These are phyloP conservation scores for Neoniphon sammara DNA, from an alignment of 2,797 vertebrate species.

Conservation along the genomic window DNA sequence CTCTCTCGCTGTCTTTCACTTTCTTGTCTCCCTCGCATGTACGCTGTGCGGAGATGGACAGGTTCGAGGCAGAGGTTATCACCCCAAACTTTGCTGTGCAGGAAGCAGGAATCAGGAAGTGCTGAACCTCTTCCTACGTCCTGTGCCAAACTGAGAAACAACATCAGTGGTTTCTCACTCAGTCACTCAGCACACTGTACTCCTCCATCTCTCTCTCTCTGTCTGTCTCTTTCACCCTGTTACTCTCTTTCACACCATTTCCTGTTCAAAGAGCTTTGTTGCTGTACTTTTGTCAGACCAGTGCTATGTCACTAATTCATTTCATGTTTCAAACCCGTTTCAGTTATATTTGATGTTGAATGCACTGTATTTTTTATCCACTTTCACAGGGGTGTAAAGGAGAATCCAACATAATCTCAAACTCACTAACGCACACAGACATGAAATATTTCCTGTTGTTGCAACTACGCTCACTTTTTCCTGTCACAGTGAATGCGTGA, in stretches of 20 bases:
- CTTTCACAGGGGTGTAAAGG: slow-evolving; percentile 17
- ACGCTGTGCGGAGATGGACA: background rate
- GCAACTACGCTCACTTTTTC: slow-evolving; percentile 68
- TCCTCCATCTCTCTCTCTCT: slow-evolving; percentile 6
- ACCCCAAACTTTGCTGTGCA: slow-evolving; percentile 39
- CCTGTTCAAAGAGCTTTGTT: slow-evolving; percentile 56
- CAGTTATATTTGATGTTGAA: background rate
- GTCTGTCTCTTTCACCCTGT: slow-evolving; percentile 36
- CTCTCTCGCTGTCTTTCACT: background rate
- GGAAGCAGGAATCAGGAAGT: slow-evolving; percentile 73
- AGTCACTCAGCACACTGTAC: background rate
- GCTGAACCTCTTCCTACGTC: slow-evolving; percentile 47
- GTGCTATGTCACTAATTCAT: slow-evolving; percentile 53
- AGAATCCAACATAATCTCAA: background rate
- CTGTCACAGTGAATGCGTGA: slow-evolving; percentile 68
- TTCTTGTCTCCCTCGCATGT: background rate
- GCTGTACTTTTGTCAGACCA: slow-evolving; percentile 51
- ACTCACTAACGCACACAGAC: slow-evolving; percentile 22
- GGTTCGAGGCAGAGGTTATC: slow-evolving; percentile 27
- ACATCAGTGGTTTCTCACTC: slow-evolving; percentile 15
- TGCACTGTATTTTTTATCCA: background rate
- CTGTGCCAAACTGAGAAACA: slow-evolving; percentile 45
- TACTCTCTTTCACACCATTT: slow-evolving; percentile 58
- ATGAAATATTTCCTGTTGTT: slow-evolving; percentile 80
- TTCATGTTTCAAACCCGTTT: slow-evolving; percentile 64